Percentiles rank a stretch among this genome's conserved stretches.
phyloP scores from a whole-genome alignment of 1,140 invertebrate genomes.

The Carcinoscorpius rotundicauda region DNA sequence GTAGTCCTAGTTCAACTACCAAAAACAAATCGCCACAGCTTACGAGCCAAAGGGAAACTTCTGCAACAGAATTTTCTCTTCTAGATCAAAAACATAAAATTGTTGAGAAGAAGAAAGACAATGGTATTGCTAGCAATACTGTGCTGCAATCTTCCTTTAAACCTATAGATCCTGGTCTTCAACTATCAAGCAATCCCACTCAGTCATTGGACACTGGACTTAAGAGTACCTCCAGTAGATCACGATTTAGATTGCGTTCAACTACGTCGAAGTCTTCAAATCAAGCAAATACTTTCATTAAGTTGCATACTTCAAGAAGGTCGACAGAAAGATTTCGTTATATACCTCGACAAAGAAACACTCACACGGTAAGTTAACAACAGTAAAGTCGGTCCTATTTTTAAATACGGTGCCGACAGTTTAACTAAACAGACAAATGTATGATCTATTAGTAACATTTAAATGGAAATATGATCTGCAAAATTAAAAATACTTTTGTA shows the following conservation, averaged over 20 bases:
- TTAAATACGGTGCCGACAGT: too few relatives aligned
- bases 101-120: conserved; percentile 4
- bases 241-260: conserved; percentile 68
- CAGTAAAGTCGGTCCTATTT: too few relatives aligned
- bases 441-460: too few relatives aligned
- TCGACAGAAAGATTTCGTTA: background rate
- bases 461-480: too few relatives aligned
- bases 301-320: background rate
- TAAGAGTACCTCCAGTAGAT: conserved; percentile 56
- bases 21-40: too few relatives aligned
- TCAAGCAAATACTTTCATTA: background rate
- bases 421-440: too few relatives aligned
- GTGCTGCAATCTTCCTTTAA: conserved; percentile 16
- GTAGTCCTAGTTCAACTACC: too few relatives aligned
- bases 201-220: conserved; percentile 39
- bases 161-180: background rate
- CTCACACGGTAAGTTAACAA: background rate
- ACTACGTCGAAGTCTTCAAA: conserved; percentile 69
- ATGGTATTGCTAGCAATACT: conserved; percentile 10
- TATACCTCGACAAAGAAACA: background rate
- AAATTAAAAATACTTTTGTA: too few relatives aligned
- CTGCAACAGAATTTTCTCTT: too few relatives aligned
- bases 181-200: conserved; percentile 5
- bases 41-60: too few relatives aligned
- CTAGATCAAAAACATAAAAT: too few relatives aligned